Evolutionary conservation across 1,140 invertebrate species (phyloP).

Genomic region (Globodera ellingtonae): DNA sequence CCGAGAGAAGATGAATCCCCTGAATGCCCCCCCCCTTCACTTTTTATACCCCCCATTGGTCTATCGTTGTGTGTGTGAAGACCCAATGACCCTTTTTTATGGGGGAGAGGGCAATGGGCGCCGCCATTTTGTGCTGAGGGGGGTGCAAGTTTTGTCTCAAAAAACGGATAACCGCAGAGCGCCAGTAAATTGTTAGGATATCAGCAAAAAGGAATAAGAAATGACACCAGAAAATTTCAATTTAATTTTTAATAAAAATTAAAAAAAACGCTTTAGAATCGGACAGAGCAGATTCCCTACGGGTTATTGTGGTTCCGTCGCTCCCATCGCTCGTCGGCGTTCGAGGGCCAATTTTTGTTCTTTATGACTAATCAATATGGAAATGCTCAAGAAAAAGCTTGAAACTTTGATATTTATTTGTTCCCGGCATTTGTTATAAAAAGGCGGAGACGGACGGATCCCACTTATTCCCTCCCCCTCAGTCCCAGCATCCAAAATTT

Average conservation of each 20-base stretch:
- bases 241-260: too few relatives aligned
- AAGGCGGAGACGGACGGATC: background rate
- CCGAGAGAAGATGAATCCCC: conserved; percentile 5
- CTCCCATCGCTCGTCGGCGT: too few relatives aligned
- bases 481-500: background rate
- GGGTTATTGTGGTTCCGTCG: too few relatives aligned
- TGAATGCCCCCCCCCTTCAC: background rate
- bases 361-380: too few relatives aligned
- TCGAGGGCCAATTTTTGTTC: too few relatives aligned
- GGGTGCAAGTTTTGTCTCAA: background rate
- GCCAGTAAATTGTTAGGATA: too few relatives aligned
- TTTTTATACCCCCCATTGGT: background rate
- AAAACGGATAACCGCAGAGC: background rate
- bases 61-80: background rate
- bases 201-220: too few relatives aligned
- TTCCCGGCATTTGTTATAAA: background rate
- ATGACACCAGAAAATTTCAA: background rate
- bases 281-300: too few relatives aligned
- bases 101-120: background rate
- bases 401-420: background rate
- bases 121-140: background rate
- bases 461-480: background rate
- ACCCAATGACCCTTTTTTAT: conserved; percentile 3
- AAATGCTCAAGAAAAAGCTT: background rate
- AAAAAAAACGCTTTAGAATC: too few relatives aligned